Conservation (phyloP, 2,113 vertebrate species). For the Hypomesus transpacificus region DNA sequence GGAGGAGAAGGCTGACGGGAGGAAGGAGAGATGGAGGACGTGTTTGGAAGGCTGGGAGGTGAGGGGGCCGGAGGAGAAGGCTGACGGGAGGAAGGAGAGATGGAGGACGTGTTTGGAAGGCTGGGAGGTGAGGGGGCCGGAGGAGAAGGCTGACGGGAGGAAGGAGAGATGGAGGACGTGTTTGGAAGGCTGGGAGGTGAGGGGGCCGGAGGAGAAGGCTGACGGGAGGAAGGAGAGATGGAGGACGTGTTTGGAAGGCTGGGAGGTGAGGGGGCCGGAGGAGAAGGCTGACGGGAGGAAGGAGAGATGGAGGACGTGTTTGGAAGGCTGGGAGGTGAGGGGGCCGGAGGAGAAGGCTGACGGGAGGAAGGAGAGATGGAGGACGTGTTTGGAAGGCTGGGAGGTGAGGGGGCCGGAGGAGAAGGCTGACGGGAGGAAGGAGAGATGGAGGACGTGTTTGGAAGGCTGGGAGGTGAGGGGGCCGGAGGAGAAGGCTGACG, state of each 20-base stretch:
- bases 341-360: neutral
- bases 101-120: too few species aligned
- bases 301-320: neutral
- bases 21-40: neutral
- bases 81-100: conserved; percentile 7
- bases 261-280: neutral
- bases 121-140: neutral
- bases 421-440: conserved; percentile 6
- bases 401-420: neutral
- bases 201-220: neutral
- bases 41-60: too few species aligned
- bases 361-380: conserved; percentile 2
- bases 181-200: too few species aligned
- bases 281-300: neutral
- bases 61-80: neutral
- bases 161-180: neutral
- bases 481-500: neutral
- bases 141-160: neutral
- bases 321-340: too few species aligned
- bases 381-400: too few species aligned
- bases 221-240: conserved; percentile 6
- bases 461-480: too few species aligned
- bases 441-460: too few species aligned
- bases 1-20: neutral
- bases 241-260: too few species aligned